Evolutionary conservation across 2,888 invertebrate genomes (phyloP).

Genomic region (Branchipolynoe longqiensis): DNA sequence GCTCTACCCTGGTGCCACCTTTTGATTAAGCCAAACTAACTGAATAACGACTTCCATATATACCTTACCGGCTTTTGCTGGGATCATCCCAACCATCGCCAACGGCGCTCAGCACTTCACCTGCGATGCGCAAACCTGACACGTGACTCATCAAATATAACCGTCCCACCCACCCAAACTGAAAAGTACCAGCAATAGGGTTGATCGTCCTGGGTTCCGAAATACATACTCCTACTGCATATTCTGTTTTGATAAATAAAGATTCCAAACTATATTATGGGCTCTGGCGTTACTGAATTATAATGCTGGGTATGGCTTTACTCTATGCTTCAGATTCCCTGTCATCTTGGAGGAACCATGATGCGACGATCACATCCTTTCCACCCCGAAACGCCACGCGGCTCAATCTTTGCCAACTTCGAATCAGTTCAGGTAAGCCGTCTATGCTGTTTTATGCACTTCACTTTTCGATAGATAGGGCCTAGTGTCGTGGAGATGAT

Average conservation of each 20-base stretch:
- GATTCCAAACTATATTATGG: background rate
- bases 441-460: background rate
- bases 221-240: background rate
- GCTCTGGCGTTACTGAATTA: background rate
- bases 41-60: too few species aligned
- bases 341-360: background rate
- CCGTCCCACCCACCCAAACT: too few species aligned
- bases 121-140: background rate
- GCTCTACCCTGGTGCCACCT: too few species aligned
- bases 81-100: too few species aligned
- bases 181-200: too few species aligned
- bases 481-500: background rate
- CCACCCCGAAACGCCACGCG: conserved; percentile 23
- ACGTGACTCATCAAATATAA: background rate
- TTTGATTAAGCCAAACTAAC: too few species aligned
- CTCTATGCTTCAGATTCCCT: background rate
- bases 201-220: too few species aligned
- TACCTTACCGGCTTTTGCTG: too few species aligned
- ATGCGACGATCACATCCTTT: background rate
- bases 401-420: conserved; percentile 50
- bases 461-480: background rate
- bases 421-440: conserved; percentile 43
- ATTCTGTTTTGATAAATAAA: background rate
- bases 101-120: too few species aligned
- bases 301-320: background rate